phyloP scores from a whole-genome alignment of 1,140 invertebrate species.

The Pachypeltis micranthus region DNA sequence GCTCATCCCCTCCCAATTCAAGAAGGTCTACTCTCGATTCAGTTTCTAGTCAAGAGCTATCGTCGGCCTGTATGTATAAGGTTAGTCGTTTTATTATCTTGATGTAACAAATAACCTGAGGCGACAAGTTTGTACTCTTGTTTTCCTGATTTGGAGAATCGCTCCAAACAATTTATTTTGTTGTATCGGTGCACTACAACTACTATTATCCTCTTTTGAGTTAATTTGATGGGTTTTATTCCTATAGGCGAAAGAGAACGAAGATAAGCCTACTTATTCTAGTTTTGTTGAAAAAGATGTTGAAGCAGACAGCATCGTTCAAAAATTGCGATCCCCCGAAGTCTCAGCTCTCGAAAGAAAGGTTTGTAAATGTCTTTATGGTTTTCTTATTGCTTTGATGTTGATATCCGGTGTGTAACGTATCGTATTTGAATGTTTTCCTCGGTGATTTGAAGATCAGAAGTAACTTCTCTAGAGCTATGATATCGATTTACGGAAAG shows the following conservation, averaged over 20 bases:
- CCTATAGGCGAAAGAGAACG: constrained; percentile 13
- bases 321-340: constrained; percentile 11
- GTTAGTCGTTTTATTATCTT: no score
- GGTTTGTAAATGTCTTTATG: not conserved
- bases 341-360: constrained; percentile 14
- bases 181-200: no score
- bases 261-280: constrained; percentile 13
- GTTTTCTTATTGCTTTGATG: not conserved
- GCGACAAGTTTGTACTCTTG: not conserved
- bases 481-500: no score
- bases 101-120: no score
- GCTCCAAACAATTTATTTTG: not conserved
- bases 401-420: no score
- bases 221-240: no score
- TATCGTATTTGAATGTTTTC: no score
- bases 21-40: constrained; percentile 53
- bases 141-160: not conserved
- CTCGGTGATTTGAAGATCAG: no score
- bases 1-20: constrained; percentile 50
- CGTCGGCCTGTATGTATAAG: not conserved
- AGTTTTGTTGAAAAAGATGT: constrained; percentile 12
- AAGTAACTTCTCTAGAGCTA: no score
- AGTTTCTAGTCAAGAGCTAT: constrained; percentile 44
- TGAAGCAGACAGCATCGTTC: not conserved
- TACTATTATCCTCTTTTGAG: no score